Evolutionary conservation across 2,797 vertebrate species (phyloP).

Genomic region (Cygnus olor): DNA sequence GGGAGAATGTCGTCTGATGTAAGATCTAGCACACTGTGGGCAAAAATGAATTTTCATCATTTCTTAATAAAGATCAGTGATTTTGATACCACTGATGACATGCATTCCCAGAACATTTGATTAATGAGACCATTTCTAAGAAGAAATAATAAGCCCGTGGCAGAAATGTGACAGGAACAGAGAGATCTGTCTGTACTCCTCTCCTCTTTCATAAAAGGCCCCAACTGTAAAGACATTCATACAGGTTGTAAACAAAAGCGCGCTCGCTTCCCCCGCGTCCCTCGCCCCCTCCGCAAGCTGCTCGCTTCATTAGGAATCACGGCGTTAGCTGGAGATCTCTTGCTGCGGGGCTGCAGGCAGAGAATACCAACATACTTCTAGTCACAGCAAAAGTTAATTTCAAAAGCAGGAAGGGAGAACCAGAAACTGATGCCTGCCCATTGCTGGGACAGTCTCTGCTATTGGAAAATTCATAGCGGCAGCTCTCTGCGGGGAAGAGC

Average conservation of each 20-base stretch:
- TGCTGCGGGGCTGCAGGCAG: not conserved
- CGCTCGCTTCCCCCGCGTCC: not conserved
- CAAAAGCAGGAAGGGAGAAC: not conserved
- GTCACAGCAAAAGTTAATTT: not conserved
- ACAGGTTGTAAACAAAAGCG: not conserved
- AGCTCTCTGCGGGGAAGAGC: not conserved
- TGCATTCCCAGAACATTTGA: constrained; percentile 35
- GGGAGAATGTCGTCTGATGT: not conserved
- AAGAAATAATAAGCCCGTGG: constrained; percentile 41
- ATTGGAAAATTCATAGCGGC: accelerated
- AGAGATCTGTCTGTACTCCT: not conserved
- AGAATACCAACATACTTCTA: accelerated
- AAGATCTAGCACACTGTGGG: not conserved
- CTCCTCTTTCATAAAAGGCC: not conserved
- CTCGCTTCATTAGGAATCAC: not conserved
- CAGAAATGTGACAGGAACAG: constrained; percentile 10
- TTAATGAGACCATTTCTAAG: constrained; percentile 44
- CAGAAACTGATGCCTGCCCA: not conserved
- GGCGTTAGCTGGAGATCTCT: not conserved
- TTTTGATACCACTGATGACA: constrained; percentile 30
- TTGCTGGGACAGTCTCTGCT: not conserved
- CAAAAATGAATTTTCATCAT: constrained; percentile 10
- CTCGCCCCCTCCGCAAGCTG: not conserved
- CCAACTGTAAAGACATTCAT: not conserved
- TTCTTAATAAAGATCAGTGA: constrained; percentile 30